Evolutionary conservation across 2,113 vertebrate genomes (phyloP).

Genomic region (Procavia capensis): DNA sequence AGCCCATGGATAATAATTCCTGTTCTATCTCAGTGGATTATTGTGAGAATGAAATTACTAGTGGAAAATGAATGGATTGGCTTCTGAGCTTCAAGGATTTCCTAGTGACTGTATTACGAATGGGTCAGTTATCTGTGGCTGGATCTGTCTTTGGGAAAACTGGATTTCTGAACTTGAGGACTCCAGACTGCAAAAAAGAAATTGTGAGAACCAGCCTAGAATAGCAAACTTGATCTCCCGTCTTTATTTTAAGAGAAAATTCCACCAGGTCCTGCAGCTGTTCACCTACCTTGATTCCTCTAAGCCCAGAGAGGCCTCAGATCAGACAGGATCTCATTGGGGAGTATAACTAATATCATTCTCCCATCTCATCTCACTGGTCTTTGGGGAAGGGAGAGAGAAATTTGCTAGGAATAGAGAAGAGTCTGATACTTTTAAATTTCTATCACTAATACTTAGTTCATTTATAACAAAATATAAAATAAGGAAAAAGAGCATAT

Average conservation of each 20-base stretch:
- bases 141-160: neutral
- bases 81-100: neutral
- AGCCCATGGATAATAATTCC: neutral
- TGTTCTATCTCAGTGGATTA: neutral
- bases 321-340: neutral
- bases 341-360: neutral
- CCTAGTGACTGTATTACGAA: neutral
- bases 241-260: neutral
- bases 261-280: neutral
- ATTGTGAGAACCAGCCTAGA: neutral
- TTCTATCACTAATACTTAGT: neutral
- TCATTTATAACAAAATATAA: slow-evolving; percentile 42
- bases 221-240: neutral
- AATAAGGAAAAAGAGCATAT: neutral
- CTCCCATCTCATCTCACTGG: neutral
- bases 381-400: neutral
- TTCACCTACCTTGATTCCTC: fast-evolving
- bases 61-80: neutral
- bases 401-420: neutral
- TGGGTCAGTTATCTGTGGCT: neutral
- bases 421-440: neutral
- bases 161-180: slow-evolving; percentile 32
- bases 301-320: neutral
- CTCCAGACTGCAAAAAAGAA: neutral
- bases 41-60: neutral